Base-by-base conservation (phyloP, 2,797 vertebrate genomes). In the Pelobates cultripes region DNA sequence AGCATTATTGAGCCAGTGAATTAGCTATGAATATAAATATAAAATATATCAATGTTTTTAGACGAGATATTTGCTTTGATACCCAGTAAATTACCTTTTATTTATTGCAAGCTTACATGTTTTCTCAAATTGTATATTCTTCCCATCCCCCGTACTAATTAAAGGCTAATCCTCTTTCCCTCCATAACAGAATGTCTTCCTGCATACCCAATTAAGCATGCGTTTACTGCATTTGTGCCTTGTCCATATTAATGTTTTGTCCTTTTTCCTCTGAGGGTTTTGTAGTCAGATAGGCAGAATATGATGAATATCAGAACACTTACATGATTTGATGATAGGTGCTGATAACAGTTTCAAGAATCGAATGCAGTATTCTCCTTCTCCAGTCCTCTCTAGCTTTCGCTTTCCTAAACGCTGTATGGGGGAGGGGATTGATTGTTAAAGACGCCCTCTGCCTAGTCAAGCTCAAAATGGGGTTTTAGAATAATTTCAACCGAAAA, bases 391-490 rank as follows among this genome's bases (percentile, higher is more conserved):
- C n/a, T 47, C 17, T 51, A 57, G 4, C 14, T 40, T n/a, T 2
- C 64, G 28, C 10, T 14, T 43, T 45, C 17, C 40, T 67, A 67
- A 64, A 72, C 3, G 40, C 28, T 70, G 4, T 43, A 63, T 5
- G 6, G 43, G 40, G 78, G 78, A 80, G 78, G 78, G 57, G 70
- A 73, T 55, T 64, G n/a, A 4, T 60, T 6, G 7, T 66, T 66
- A 66, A 28, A 7, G n/a, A 28, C 63, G 28, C 63, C 63, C 63
- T 41, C 63, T 40, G 12, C 57, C 9, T 2, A 60, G 15, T 13
- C 12, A 10, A 14, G 57, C 57, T 14, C 4, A 14, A 60, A 12
- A 60, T 12, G 57, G 12, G 57, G 5, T 4, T 4, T 28, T 28
- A 28, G 28, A 28, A 2, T 28, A 1, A 28, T 2, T 2, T 6